These are phyloP conservation scores for Lucifuga dentata DNA, from an alignment of 2,113 vertebrate genomes.

Conservation along the genomic window DNA sequence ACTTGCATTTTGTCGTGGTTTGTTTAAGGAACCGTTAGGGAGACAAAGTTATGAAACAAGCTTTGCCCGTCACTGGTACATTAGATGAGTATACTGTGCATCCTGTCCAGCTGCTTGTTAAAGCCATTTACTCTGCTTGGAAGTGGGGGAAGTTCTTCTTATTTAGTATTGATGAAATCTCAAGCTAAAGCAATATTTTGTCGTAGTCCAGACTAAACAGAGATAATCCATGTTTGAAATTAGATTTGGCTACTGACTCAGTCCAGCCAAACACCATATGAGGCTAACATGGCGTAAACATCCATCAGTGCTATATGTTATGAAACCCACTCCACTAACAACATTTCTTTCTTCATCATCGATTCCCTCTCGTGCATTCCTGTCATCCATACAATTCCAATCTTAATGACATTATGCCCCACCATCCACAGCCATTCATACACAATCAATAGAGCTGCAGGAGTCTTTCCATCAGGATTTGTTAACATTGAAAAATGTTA, in stretches of 20 bases:
- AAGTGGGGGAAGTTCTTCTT: background rate
- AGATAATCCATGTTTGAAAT: conserved; percentile 53
- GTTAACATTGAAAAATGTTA: conserved; percentile 68
- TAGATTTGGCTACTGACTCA: conserved; percentile 35
- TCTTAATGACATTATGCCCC: conserved; percentile 71
- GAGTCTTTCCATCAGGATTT: conserved; percentile 69
- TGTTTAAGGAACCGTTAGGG: background rate
- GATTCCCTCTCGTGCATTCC: conserved; percentile 64
- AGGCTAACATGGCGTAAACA: conserved; percentile 65
- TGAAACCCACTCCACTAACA: conserved; percentile 63
- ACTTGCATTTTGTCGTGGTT: background rate
- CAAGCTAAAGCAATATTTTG: conserved; percentile 7
- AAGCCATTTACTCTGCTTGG: background rate
- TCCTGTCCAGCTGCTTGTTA: background rate
- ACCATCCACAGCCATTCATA: conserved; percentile 72
- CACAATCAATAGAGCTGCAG: conserved; percentile 72
- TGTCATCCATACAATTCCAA: conserved; percentile 70
- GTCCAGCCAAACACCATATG: conserved; percentile 54
- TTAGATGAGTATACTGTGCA: background rate
- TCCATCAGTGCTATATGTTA: conserved; percentile 61
- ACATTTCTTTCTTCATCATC: conserved; percentile 57
- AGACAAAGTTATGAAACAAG: conserved; percentile 8
- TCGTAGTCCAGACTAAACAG: conserved; percentile 24
- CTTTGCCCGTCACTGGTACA: background rate
- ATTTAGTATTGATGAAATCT: background rate